These are phyloP conservation scores for Caenorhabditis sp. DNA, from an alignment of 2,888 invertebrate species.

Conservation along the genomic window DNA sequence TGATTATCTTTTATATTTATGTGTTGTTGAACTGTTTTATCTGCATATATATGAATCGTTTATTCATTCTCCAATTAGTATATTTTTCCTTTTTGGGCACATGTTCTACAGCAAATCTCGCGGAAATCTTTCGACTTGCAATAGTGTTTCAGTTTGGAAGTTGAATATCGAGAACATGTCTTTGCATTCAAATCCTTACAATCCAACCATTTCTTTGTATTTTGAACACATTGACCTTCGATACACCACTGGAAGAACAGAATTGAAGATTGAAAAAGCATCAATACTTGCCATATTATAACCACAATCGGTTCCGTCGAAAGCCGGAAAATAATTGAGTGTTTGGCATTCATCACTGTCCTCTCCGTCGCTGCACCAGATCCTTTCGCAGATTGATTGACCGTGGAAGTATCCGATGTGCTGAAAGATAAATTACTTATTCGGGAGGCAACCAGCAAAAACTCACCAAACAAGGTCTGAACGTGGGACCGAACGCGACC, in stretches of 20 bases:
- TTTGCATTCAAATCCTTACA: constrained; percentile 76
- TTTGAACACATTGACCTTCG: constrained; percentile 75
- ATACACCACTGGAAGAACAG: constrained; percentile 79
- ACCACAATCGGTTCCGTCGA: constrained; percentile 81
- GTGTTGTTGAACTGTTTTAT: constrained; percentile 24
- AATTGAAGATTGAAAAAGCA: neutral
- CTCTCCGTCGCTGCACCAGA: constrained; percentile 81
- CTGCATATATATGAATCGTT: constrained; percentile 44
- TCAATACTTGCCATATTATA: constrained; percentile 69
- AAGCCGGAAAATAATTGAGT: constrained; percentile 79
- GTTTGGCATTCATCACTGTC: constrained; percentile 79
- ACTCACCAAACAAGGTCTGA: constrained; percentile 76
- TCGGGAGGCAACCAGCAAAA: too few relatives aligned
- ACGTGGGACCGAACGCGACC: constrained; percentile 79
- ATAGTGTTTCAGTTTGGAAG: constrained; percentile 72
- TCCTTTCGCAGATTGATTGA: constrained; percentile 74
- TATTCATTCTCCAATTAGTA: constrained; percentile 29
- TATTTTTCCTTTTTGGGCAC: constrained; percentile 59
- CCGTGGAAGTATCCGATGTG: constrained; percentile 72
- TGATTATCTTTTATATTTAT: constrained; percentile 9
- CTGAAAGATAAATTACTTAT: constrained; percentile 54
- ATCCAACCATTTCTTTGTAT: constrained; percentile 70
- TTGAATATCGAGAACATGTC: constrained; percentile 73
- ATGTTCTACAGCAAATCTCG: constrained; percentile 66
- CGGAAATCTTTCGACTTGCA: constrained; percentile 73